Evolutionary conservation across 2,113 vertebrate species (phyloP).

Genomic region (Otocyon megalotis): DNA sequence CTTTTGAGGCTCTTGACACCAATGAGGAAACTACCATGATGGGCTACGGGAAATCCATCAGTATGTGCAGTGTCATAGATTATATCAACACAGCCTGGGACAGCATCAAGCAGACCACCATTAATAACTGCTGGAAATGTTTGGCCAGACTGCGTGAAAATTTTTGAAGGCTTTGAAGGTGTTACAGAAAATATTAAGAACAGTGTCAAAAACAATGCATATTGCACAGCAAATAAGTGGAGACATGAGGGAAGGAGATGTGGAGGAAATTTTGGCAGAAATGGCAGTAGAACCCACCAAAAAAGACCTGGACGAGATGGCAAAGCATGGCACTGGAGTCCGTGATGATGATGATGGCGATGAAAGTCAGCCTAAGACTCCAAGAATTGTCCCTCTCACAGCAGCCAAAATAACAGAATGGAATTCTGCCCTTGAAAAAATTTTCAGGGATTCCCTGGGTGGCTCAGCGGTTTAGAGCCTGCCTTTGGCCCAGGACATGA

Average conservation of each 20-base stretch:
- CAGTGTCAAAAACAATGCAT: not conserved
- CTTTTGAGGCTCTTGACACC: not conserved
- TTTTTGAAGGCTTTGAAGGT: not conserved
- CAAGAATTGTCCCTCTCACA: not conserved
- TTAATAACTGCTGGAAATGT: not conserved
- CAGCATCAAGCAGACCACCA: not conserved
- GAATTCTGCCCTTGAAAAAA: conserved; percentile 1
- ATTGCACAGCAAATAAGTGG: not conserved
- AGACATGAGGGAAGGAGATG: not conserved
- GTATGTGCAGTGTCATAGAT: accelerated
- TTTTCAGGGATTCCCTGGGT: not conserved
- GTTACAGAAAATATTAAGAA: conserved; percentile 15
- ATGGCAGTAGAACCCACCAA: not conserved
- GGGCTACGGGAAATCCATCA: not conserved
- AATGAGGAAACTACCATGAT: not conserved
- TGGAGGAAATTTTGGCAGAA: not conserved
- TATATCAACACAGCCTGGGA: not conserved
- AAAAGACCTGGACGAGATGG: not conserved
- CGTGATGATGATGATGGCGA: not conserved
- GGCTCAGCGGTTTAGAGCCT: no score
- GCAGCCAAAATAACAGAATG: not conserved
- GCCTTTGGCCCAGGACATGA: no score
- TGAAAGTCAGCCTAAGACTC: not conserved
- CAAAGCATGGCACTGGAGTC: not conserved
- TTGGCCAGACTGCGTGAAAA: not conserved